Conservation (phyloP, 2,888 invertebrate species). For the Ennomos quercinarius region DNA sequence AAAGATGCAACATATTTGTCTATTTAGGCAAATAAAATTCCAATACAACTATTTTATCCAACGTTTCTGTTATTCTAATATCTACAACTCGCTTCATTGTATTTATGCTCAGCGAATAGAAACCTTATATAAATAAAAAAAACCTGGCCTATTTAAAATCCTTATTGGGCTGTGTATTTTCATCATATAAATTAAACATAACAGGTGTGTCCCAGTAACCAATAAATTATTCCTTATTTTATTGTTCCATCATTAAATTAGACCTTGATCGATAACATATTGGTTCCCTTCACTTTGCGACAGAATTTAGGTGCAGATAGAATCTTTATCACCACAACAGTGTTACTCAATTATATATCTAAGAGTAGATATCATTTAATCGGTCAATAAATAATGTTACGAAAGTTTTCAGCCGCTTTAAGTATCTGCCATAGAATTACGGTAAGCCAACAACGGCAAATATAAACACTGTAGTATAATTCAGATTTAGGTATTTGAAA, state of each 20-base stretch:
- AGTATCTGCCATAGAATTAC: conserved; percentile 40
- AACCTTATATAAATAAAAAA: too few species aligned
- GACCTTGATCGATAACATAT: conserved; percentile 38
- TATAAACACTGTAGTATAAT: too few species aligned
- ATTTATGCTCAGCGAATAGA: too few species aligned
- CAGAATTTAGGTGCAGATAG: conserved; percentile 36
- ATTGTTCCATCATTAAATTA: conserved; percentile 31
- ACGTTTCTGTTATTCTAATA: neutral
- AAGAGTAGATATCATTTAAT: conserved; percentile 37
- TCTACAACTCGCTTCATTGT: too few species aligned
- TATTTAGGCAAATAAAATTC: conserved; percentile 15
- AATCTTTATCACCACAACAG: conserved; percentile 37
- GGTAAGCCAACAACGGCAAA: conserved; percentile 39
- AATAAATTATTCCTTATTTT: conserved; percentile 27
- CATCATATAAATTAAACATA: too few species aligned
- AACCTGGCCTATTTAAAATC: too few species aligned
- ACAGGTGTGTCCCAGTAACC: conserved; percentile 13
- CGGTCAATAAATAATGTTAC: conserved; percentile 40
- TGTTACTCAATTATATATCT: conserved; percentile 43
- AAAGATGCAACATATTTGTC: conserved; percentile 21
- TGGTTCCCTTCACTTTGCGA: conserved; percentile 31
- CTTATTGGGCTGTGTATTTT: too few species aligned
- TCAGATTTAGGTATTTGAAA: too few species aligned
- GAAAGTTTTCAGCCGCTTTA: conserved; percentile 26
- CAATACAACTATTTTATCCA: neutral